A percentile compares a stretch with the other conserved stretches of the same genome.
phyloP scores from a whole-genome alignment of 1,140 invertebrate genomes.

The Bombus soroeensis region DNA sequence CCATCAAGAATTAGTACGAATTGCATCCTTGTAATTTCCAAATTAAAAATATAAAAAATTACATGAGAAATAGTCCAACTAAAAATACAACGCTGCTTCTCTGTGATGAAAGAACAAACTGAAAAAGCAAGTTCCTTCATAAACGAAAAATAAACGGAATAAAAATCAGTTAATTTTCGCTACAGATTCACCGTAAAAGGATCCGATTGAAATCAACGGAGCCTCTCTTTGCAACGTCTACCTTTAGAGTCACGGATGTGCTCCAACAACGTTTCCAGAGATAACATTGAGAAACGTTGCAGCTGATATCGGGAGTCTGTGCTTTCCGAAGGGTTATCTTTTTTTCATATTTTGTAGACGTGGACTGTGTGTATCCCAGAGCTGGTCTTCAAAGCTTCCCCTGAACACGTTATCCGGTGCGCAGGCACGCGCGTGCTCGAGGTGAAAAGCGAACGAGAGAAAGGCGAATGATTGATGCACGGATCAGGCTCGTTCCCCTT shows the following conservation, averaged over 20 bases:
- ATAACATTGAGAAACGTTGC: constrained; percentile 38
- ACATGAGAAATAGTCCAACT: too few species aligned
- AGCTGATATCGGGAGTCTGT: constrained; percentile 21
- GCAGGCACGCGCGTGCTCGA: neutral
- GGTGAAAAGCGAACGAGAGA: constrained; percentile 33
- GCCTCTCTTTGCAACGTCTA: neutral
- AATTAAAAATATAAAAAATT: too few species aligned
- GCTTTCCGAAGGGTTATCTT: constrained; percentile 17
- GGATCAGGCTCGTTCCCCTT: constrained; percentile 4
- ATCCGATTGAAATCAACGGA: neutral
- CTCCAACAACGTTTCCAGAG: constrained; percentile 5
- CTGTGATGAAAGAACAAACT: neutral
- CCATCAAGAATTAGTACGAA: too few species aligned
- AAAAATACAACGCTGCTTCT: too few species aligned
- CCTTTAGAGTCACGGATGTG: neutral
- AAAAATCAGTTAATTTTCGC: constrained; percentile 4
- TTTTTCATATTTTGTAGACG: constrained; percentile 11
- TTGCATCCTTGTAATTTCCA: too few species aligned
- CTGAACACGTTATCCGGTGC: constrained; percentile 13
- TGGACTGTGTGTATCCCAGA: neutral
- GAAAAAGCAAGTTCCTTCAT: neutral
- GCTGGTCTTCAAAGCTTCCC: constrained; percentile 20
- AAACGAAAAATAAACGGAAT: neutral
- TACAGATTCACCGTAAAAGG: neutral
- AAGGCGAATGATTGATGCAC: constrained; percentile 48